Base-by-base conservation (phyloP, 2,888 invertebrate genomes). In the Dicyrtoma fusca region DNA sequence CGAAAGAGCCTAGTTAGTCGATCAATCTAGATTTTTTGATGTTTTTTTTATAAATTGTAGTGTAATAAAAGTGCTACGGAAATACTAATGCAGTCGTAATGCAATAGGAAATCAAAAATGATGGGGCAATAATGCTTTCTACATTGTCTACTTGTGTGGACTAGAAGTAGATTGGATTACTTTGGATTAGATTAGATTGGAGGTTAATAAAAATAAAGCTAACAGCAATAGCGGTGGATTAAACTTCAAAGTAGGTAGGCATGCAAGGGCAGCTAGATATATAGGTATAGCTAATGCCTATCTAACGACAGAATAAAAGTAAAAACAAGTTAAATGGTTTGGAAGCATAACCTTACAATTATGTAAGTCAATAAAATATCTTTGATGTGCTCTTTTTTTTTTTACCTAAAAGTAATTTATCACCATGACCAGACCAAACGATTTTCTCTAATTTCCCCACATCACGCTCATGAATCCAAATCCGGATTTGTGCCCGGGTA, bases 401-500 rank as follows among this genome's bases (percentile, higher is more conserved):
- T 42, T 53, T 63, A 71, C 71, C 71, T n/a, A 76, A 59, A 74
- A 92, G 86, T 62, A 95, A 87, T 78, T 92, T 89, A 72, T 90
- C 87, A 0, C 95, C 96, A 82, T 95, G 92, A 0, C 96, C 95
- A 82, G 92, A 92, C 92, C 95, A 92, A 68, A 95, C 87, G 4
- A 95, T 92, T 82, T 91, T 90, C 84, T 95, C 94, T 81, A 95
- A 86, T 80, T 92, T 91, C 65, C 88, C 89, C 83, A 95, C 88
- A 84, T 95, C 94, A 83, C 92, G 89, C 84, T 95, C 95, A 84
- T 95, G 94, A 81, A 95, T 94, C 96, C 96, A 97, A 86, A 95
- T 95, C 80, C 95, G 87, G 77, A 97, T 95, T 82, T 94, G 95
- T 78, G 95, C 92, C 72, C 91, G 88, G 81, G 91, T 92, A 81